Base-by-base conservation (phyloP, 2,113 vertebrate genomes). In the Paramisgurnus dabryanus region DNA sequence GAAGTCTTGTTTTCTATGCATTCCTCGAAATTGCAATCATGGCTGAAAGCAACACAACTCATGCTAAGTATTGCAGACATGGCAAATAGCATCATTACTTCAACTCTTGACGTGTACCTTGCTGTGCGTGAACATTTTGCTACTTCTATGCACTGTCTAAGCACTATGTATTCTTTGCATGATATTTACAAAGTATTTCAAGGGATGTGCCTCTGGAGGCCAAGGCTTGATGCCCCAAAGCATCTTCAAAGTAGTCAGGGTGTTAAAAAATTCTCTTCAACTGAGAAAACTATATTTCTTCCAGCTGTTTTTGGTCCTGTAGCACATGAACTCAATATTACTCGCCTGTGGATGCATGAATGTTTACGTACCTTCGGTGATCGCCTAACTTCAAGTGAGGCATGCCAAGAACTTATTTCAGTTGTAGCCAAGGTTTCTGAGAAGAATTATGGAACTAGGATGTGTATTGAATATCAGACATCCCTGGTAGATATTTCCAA, bases 291-390 rank as follows among this genome's bases (percentile, higher is more conserved):
- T 2, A 12, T 70, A 18, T 76, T 72, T 73, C 22, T 50, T 49
- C 58, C 61, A 63, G 67, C 75, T 27, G 43, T 55, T 4, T 43
- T 75, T 6, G 63, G 65, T 45, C 39, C 68, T 13, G 17, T 40
- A 60, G 78, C 75, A 17, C 75, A 66, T 78, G 34, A 90, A 81
- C 84, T 90, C 78, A 85, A 84, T 17, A 83, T 95, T 12, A 68
- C 87, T 2, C 91, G 90, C 8, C 90, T 97, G 7, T 97, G 95
- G 96, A 86, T 94, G 84, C 95, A 96, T 0, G 96, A 97, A 83
- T 93, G 94, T 68, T 88, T 93, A 82, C 93, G 93, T 4, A 95
- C 91, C 0, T 97, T 96, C 58, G 80, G 89, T 39, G 95, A 96
- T 80, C 89, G 91, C 2, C 84, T 96, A 7, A 80, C 85, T 64